phyloP scores from a whole-genome alignment of 2,888 invertebrate genomes.

The Acrocera orbiculus region DNA sequence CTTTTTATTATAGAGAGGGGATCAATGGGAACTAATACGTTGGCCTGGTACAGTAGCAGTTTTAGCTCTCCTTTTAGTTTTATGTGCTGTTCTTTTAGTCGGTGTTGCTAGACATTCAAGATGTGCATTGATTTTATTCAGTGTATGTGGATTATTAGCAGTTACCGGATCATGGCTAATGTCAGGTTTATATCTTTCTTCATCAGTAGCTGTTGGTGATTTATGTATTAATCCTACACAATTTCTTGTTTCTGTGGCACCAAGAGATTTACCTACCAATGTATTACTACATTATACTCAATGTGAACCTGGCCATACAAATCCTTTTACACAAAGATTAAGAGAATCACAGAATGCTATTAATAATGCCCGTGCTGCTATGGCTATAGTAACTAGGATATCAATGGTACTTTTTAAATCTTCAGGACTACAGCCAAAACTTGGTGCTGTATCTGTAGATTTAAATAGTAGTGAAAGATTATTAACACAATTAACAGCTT shows the following conservation, averaged over 20 bases:
- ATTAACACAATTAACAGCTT: constrained; percentile 45
- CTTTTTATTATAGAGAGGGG: constrained; percentile 37
- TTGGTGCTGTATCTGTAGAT: constrained; percentile 60
- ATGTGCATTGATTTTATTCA: constrained; percentile 76
- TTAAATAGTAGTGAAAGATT: constrained; percentile 60
- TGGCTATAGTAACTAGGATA: constrained; percentile 30
- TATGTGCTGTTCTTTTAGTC: constrained; percentile 75
- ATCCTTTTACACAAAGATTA: constrained; percentile 64
- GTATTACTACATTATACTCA: constrained; percentile 63
- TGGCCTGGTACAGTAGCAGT: constrained; percentile 86
- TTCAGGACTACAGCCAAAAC: constrained; percentile 47
- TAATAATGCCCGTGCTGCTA: constrained; percentile 32
- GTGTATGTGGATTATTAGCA: constrained; percentile 69
- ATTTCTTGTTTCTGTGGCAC: constrained; percentile 51
- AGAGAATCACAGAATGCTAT: constrained; percentile 59
- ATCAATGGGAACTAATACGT: constrained; percentile 55
- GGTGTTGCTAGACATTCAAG: constrained; percentile 79
- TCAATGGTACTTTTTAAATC: constrained; percentile 30
- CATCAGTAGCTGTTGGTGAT: constrained; percentile 70
- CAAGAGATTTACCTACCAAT: constrained; percentile 38
- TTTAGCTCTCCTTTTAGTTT: constrained; percentile 65
- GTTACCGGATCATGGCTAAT: constrained; percentile 79
- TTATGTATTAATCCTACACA: constrained; percentile 72
- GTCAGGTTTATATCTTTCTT: constrained; percentile 70
- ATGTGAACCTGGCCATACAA: constrained; percentile 62